Percentiles rank a stretch among this genome's conserved stretches.
These are phyloP conservation scores for Benitochromis conjunctus DNA, from an alignment of 2,113 vertebrate species.

Conservation along the genomic window DNA sequence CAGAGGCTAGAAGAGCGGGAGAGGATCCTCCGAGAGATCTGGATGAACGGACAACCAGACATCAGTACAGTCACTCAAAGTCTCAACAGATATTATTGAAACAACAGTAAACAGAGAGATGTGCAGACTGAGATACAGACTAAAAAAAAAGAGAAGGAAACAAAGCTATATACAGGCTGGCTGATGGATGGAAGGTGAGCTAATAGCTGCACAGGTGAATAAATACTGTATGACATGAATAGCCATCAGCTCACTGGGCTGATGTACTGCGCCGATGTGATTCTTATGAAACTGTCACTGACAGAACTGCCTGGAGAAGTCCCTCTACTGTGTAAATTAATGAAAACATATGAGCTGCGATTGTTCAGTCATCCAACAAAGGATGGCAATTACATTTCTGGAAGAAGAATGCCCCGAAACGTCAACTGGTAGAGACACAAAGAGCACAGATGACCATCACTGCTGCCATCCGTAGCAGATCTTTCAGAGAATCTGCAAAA, in stretches of 20 bases:
- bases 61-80: constrained; percentile 82
- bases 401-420: not conserved
- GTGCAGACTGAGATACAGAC: not conserved
- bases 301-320: not conserved
- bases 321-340: not conserved
- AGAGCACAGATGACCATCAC: not conserved
- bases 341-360: not conserved
- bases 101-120: not conserved
- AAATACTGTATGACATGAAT: not conserved
- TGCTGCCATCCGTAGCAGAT: not conserved
- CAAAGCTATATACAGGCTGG: not conserved
- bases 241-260: not conserved
- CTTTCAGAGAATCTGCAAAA: not conserved
- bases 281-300: not conserved
- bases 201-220: not conserved
- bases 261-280: not conserved
- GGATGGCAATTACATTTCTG: not conserved
- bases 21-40: constrained; percentile 86
- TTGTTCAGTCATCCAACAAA: not conserved
- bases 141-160: not conserved
- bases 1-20: constrained; percentile 87
- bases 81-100: constrained; percentile 86
- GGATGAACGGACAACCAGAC: constrained; percentile 90
- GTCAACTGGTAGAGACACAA: not conserved
- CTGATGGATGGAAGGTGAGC: not conserved